phyloP scores from a whole-genome alignment of 2,888 invertebrate species.

The Cephalotes varians region DNA sequence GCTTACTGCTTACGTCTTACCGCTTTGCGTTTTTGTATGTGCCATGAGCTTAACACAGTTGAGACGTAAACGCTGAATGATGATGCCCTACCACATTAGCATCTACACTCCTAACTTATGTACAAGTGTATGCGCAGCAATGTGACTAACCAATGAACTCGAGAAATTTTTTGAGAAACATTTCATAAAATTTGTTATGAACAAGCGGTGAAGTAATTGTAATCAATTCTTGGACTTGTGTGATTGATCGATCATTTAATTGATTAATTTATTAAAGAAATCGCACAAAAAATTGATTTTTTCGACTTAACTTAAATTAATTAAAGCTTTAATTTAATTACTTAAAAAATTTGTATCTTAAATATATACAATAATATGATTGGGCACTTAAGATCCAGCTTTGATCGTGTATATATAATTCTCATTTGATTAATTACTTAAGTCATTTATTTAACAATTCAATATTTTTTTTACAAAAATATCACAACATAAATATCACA shows the following conservation, averaged over 20 bases:
- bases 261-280: not conserved
- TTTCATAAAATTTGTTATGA: not conserved
- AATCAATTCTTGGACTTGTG: not conserved
- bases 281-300: not conserved
- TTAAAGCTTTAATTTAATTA: not conserved
- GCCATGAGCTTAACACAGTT: conserved; percentile 56
- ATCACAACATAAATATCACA: too few species aligned
- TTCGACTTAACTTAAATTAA: not conserved
- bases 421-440: conserved; percentile 7
- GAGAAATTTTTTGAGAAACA: conserved; percentile 7
- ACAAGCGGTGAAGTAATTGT: not conserved
- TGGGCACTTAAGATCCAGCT: too few species aligned
- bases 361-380: too few species aligned
- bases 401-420: too few species aligned
- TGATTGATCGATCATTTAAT: not conserved
- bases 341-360: too few species aligned
- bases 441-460: not conserved
- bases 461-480: not conserved
- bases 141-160: conserved; percentile 6
- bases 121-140: not conserved
- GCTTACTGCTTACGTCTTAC: too few species aligned
- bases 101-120: conserved; percentile 70
- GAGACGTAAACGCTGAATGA: conserved; percentile 71
- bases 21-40: too few species aligned
- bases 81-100: conserved; percentile 79